Conservation (phyloP, 1,140 invertebrate species). For the Bursaphelenchus mucronatus region DNA sequence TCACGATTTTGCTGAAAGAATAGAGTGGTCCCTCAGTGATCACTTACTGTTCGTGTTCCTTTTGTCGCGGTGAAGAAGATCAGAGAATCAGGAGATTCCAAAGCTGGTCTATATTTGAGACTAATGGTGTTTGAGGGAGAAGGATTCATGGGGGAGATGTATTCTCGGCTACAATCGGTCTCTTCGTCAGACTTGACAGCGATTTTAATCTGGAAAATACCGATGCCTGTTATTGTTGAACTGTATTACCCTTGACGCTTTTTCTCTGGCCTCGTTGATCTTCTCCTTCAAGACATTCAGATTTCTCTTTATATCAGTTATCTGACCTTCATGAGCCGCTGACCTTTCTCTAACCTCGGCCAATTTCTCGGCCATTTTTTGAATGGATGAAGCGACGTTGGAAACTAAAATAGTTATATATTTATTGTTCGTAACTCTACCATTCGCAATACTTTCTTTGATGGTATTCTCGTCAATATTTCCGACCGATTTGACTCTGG, state of each 20-base stretch:
- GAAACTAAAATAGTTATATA: constrained; percentile 26
- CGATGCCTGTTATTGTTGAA: background rate
- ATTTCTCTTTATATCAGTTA: constrained; percentile 35
- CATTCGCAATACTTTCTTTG: constrained; percentile 49
- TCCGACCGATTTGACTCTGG: constrained; percentile 38
- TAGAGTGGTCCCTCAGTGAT: background rate
- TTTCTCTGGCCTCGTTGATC: constrained; percentile 59
- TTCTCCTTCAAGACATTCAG: constrained; percentile 54
- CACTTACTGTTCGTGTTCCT: constrained; percentile 47
- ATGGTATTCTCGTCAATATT: constrained; percentile 45
- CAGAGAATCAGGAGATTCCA: constrained; percentile 51
- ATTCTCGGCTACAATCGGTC: constrained; percentile 48
- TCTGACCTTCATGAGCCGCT: constrained; percentile 31
- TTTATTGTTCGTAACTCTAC: constrained; percentile 25
- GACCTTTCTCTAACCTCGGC: constrained; percentile 25
- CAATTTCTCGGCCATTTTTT: constrained; percentile 22
- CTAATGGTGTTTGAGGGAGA: constrained; percentile 50
- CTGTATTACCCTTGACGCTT: constrained; percentile 44
- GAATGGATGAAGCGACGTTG: constrained; percentile 12
- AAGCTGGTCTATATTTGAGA: constrained; percentile 50
- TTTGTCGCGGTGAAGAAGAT: constrained; percentile 52
- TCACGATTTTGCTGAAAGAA: constrained; percentile 48
- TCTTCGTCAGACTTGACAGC: constrained; percentile 43
- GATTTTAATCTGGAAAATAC: constrained; percentile 46
- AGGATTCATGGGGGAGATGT: constrained; percentile 53